phyloP scores from a whole-genome alignment of 2,797 vertebrate species.

The Falco naumanni region DNA sequence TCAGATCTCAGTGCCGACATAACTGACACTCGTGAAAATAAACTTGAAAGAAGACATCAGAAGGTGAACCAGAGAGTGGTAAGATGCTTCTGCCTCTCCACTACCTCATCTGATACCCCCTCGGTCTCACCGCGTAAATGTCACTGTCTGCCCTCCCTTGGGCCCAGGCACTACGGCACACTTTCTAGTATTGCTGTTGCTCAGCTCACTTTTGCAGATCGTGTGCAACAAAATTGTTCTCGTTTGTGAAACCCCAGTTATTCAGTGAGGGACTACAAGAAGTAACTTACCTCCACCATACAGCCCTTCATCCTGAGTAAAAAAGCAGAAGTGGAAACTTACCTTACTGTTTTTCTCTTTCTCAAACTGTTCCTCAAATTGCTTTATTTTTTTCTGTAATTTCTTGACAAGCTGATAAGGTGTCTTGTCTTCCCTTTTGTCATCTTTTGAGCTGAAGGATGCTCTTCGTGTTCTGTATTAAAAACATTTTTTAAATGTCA shows the following conservation, averaged over 20 bases:
- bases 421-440: conserved; percentile 87
- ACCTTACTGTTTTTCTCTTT: conserved; percentile 95
- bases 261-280: not conserved
- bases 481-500: not conserved
- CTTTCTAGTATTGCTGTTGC: not conserved
- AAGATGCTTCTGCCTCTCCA: not conserved
- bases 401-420: conserved; percentile 96
- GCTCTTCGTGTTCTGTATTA: conserved; percentile 87
- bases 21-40: not conserved
- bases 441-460: conserved; percentile 92
- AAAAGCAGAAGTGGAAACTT: conserved; percentile 1
- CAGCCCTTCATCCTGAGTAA: not conserved
- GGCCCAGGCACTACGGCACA: not conserved
- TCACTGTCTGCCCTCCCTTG: not conserved
- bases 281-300: not conserved
- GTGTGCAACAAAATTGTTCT: not conserved
- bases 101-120: not conserved
- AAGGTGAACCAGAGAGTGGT: not conserved
- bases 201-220: not conserved
- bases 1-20: not conserved
- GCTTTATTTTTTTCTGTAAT: conserved; percentile 97
- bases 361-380: conserved; percentile 98
- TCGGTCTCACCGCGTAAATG: not conserved
- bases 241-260: not conserved
- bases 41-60: not conserved